Percentiles rank a stretch among this genome's conserved stretches.
Evolutionary conservation across 2,888 invertebrate genomes (phyloP).

Genomic region (Hyposoter didymator): DNA sequence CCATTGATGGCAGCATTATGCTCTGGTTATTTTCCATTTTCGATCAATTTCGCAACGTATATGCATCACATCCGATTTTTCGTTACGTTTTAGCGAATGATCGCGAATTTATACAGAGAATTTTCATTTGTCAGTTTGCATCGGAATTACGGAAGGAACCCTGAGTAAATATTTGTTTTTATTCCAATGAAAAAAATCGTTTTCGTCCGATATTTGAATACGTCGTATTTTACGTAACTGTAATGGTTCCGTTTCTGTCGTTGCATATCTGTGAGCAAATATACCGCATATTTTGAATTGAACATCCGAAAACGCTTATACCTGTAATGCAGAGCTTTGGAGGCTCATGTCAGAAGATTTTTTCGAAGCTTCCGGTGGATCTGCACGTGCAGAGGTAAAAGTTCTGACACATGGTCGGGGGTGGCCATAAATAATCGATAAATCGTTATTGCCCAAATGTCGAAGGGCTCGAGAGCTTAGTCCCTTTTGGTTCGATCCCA

Average conservation of each 20-base stretch:
- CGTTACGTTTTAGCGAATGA: too few relatives aligned
- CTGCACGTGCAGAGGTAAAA: constrained; percentile 36
- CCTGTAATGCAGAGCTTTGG: constrained; percentile 18
- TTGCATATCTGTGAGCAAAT: constrained; percentile 2
- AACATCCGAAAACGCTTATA: constrained; percentile 1
- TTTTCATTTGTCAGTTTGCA: not conserved
- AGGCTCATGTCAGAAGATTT: constrained; percentile 22
- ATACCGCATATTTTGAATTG: constrained; percentile 8
- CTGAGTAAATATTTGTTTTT: not conserved
- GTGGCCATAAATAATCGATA: constrained; percentile 66
- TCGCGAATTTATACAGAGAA: not conserved
- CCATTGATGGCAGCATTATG: too few relatives aligned
- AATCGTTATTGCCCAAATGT: constrained; percentile 62
- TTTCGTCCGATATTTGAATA: not conserved
- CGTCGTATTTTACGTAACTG: not conserved
- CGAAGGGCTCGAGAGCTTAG: constrained; percentile 11
- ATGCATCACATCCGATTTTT: not conserved
- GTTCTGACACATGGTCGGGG: constrained; percentile 48
- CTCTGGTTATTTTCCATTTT: too few relatives aligned
- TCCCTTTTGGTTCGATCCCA: constrained; percentile 43
- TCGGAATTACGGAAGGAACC: not conserved
- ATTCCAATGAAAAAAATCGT: not conserved
- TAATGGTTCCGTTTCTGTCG: not conserved
- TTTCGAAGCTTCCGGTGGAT: constrained; percentile 16
- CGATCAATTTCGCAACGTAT: not conserved